Percentiles rank a stretch among this genome's conserved stretches.
phyloP scores from a whole-genome alignment of 2,113 vertebrate species.

The Arothron firmamentum region DNA sequence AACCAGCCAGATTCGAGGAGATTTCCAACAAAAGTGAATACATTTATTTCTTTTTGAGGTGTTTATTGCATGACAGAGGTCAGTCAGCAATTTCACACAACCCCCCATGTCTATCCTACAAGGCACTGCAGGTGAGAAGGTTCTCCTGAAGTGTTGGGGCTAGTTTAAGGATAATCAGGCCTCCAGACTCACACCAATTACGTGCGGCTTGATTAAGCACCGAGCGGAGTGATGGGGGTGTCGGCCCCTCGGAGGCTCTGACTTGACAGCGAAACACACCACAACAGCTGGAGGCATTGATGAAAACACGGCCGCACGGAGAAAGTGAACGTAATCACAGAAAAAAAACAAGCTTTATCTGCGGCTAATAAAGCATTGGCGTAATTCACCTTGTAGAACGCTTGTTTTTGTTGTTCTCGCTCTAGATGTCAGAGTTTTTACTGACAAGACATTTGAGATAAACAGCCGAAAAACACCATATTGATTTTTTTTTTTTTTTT shows the following conservation, averaged over 20 bases:
- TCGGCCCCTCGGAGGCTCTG: slow-evolving; percentile 23
- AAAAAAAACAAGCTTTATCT: slow-evolving; percentile 17
- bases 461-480: slow-evolving; percentile 35
- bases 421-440: slow-evolving; percentile 28
- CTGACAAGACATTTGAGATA: slow-evolving; percentile 33
- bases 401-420: slow-evolving; percentile 33
- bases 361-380: not conserved
- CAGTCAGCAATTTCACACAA: slow-evolving; percentile 7
- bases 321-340: slow-evolving; percentile 15
- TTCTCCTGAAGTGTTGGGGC: slow-evolving; percentile 31
- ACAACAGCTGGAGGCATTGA: slow-evolving; percentile 43
- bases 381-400: slow-evolving; percentile 7
- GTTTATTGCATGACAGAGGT: slow-evolving; percentile 8
- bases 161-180: slow-evolving; percentile 30
- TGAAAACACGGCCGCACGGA: slow-evolving; percentile 10
- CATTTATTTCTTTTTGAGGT: slow-evolving; percentile 1
- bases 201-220: slow-evolving; percentile 39
- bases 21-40: not conserved
- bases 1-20: not conserved
- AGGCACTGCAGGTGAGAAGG: slow-evolving; percentile 24
- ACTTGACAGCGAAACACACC: slow-evolving; percentile 20
- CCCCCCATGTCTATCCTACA: slow-evolving; percentile 20
- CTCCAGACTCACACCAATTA: slow-evolving; percentile 37
- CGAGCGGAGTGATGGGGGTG: not conserved
- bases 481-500: slow-evolving; percentile 47